Percentiles rank a stretch among this genome's conserved stretches.
These are phyloP conservation scores for Takifugu ocellatus DNA, from an alignment of 2,797 vertebrate genomes.

Conservation along the genomic window DNA sequence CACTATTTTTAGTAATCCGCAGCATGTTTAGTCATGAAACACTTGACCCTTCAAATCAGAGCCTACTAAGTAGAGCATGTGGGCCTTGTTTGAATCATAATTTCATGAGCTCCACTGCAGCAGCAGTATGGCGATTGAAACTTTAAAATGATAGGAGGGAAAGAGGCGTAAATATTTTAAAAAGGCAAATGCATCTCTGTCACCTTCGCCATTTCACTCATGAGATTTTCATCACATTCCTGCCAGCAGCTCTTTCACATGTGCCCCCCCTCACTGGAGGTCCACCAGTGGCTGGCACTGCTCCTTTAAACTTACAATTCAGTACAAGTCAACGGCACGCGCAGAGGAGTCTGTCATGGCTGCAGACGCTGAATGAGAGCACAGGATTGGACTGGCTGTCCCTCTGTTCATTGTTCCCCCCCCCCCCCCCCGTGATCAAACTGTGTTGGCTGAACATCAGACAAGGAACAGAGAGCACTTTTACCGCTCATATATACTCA, in stretches of 20 bases:
- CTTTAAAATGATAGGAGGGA: conserved; percentile 7
- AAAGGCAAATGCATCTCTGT: conserved; percentile 14
- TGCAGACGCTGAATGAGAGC: conserved; percentile 20
- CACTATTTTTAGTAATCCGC: conserved; percentile 63
- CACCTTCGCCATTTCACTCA: conserved; percentile 41
- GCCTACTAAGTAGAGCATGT: conserved; percentile 28
- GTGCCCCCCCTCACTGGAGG: conserved; percentile 6
- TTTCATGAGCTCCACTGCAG: conserved; percentile 15
- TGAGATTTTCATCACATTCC: conserved; percentile 35
- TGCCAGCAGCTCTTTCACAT: conserved; percentile 20
- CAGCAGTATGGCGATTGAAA: not conserved
- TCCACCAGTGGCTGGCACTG: conserved; percentile 19
- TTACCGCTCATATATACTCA: conserved; percentile 28
- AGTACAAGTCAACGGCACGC: conserved; percentile 22
- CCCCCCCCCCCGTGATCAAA: conserved; percentile 25
- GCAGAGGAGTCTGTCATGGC: conserved; percentile 1
- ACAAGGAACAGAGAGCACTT: conserved; percentile 43
- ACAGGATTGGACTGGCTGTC: conserved; percentile 27
- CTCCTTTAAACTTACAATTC: conserved; percentile 17
- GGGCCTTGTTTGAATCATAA: conserved; percentile 29
- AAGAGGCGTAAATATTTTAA: conserved; percentile 20
- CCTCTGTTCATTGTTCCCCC: conserved; percentile 31
- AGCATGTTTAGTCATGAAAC: conserved; percentile 68
- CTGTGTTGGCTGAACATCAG: conserved; percentile 41
- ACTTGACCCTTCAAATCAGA: conserved; percentile 61